Conservation (phyloP, 1,140 invertebrate genomes). For the Drosophila willistoni region DNA sequence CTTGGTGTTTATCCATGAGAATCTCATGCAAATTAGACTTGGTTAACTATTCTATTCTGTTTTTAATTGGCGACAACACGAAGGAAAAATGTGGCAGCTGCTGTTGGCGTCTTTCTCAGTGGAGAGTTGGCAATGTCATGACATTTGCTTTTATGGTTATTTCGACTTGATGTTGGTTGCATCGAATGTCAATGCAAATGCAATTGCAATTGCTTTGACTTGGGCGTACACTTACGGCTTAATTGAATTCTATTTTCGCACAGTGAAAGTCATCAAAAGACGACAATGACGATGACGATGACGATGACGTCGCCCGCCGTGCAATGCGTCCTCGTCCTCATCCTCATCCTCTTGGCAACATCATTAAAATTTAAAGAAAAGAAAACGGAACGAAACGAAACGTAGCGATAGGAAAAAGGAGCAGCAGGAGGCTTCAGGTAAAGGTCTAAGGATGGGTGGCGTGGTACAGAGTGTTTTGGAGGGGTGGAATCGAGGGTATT, state of each 20-base stretch:
- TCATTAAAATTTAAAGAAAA: slow-evolving; percentile 5
- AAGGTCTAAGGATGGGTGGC: slow-evolving; percentile 23
- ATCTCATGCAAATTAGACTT: slow-evolving; percentile 74
- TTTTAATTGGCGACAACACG: slow-evolving; percentile 74
- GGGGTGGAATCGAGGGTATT: background rate
- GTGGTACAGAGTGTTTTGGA: background rate
- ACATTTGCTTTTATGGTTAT: slow-evolving; percentile 79
- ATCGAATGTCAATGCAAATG: slow-evolving; percentile 58
- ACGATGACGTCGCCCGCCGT: slow-evolving; percentile 16
- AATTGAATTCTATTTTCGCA: slow-evolving; percentile 56
- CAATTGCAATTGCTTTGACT: slow-evolving; percentile 11
- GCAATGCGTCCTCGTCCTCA: background rate
- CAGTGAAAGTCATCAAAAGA: slow-evolving; percentile 9
- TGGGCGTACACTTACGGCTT: slow-evolving; percentile 65
- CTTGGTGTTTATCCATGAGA: slow-evolving; percentile 21
- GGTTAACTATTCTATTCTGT: slow-evolving; percentile 4
- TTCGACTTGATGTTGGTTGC: slow-evolving; percentile 42
- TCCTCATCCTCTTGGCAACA: background rate
- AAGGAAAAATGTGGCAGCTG: slow-evolving; percentile 15
- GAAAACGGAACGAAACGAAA: background rate
- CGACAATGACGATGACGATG: background rate
- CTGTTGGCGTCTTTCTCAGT: slow-evolving; percentile 59
- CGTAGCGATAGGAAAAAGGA: slow-evolving; percentile 41
- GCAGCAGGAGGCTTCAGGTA: slow-evolving; percentile 51
- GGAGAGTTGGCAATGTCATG: slow-evolving; percentile 58